Percentiles rank a stretch among this genome's conserved stretches.
These are phyloP conservation scores for Heliothis subflexa DNA, from an alignment of 1,140 invertebrate genomes.

Conservation along the genomic window DNA sequence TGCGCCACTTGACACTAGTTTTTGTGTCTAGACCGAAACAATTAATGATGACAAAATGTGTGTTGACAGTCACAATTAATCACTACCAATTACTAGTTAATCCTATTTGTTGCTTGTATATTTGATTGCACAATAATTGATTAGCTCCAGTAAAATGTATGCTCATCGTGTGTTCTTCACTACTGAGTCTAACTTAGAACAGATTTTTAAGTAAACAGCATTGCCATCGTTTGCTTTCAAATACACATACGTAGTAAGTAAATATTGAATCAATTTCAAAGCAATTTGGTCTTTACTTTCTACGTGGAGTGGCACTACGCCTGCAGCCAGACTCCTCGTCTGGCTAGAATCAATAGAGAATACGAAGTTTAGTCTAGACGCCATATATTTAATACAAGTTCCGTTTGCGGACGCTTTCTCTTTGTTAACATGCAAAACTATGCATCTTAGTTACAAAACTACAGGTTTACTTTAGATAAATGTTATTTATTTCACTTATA, in stretches of 20 bases:
- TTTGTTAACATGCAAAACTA: constrained; percentile 7
- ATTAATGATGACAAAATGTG: constrained; percentile 10
- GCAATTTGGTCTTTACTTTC: constrained; percentile 12
- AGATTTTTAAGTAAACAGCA: neutral
- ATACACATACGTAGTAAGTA: constrained; percentile 2
- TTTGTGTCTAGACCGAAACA: constrained; percentile 20
- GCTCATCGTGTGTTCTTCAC: neutral
- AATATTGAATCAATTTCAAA: constrained; percentile 37
- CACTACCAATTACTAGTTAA: neutral
- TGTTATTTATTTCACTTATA: no score
- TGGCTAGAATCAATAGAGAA: constrained; percentile 37
- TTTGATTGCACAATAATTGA: neutral
- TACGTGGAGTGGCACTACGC: constrained; percentile 4
- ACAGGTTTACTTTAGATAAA: no score
- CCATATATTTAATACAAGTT: constrained; percentile 36
- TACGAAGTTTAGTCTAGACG: constrained; percentile 30
- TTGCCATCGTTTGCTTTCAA: neutral
- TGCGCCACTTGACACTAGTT: constrained; percentile 5
- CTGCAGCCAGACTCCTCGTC: neutral
- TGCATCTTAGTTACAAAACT: neutral
- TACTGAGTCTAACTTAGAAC: neutral
- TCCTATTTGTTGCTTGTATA: neutral
- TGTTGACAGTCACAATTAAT: constrained; percentile 21
- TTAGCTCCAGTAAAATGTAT: neutral
- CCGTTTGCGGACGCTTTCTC: constrained; percentile 30